Evolutionary conservation across 2,888 invertebrate genomes (phyloP).

Genomic region (Trachelus stipa): DNA sequence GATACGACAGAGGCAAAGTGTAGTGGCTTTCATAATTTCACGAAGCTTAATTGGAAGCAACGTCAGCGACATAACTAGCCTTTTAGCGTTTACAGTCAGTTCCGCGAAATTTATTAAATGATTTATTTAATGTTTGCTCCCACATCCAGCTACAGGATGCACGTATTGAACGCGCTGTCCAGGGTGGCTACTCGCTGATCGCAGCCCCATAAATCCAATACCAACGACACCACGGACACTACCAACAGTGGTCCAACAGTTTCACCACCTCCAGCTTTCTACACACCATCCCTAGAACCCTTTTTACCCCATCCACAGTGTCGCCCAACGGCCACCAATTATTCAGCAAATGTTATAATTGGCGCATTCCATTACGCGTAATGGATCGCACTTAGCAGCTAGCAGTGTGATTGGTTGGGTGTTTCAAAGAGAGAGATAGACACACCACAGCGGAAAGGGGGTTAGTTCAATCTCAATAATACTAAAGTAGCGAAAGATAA

Average conservation of each 20-base stretch:
- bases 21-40: not conserved
- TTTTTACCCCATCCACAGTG: slow-evolving; percentile 34
- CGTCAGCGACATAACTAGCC: slow-evolving; percentile 30
- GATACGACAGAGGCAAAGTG: too few relatives aligned
- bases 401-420: slow-evolving; percentile 59
- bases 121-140: slow-evolving; percentile 60
- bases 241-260: not conserved
- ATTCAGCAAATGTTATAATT: slow-evolving; percentile 66
- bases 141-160: slow-evolving; percentile 20
- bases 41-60: not conserved
- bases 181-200: too few relatives aligned
- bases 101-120: slow-evolving; percentile 54
- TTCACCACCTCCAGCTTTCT: slow-evolving; percentile 14
- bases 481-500: slow-evolving; percentile 37
- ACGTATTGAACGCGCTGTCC: slow-evolving; percentile 16
- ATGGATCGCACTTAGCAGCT: slow-evolving; percentile 65
- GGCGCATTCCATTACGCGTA: slow-evolving; percentile 65
- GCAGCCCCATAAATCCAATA: too few relatives aligned
- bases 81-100: slow-evolving; percentile 54
- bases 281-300: slow-evolving; percentile 24
- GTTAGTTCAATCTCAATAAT: slow-evolving; percentile 60
- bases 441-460: slow-evolving; percentile 11
- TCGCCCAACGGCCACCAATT: slow-evolving; percentile 58
- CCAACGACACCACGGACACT: too few relatives aligned
- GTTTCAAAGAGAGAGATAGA: slow-evolving; percentile 23